Evolutionary conservation across 2,888 invertebrate genomes (phyloP), one percentile per base, ranked within the genome.

Genomic region (Lysandra bellargus): DNA sequence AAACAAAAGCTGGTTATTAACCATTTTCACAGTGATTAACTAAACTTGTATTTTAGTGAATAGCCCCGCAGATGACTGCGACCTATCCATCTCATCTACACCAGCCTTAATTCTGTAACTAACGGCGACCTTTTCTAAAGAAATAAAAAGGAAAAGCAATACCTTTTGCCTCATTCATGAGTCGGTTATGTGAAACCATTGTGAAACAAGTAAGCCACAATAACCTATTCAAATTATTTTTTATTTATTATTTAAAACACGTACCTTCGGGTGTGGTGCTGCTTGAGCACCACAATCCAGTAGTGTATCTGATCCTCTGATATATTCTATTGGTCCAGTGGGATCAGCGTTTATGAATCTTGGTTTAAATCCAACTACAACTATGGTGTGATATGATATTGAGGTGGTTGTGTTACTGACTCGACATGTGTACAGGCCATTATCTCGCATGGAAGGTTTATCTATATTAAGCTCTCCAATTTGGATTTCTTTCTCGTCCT

Each of bases 241-340:
- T 44, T 44, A 44, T 9, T 2, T 23, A 61, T 7, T 23, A 64
- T 78, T 60, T 30, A 75, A 74, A 12, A 64, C 17, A 44, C 23
- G 60, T 80, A 81, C 81, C 5, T 9, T 64, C 7, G 81, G 79
- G 2, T 37, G n/a, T 53, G 81, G 81, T 4, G 49, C 14, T 2
- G 80, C 81, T 44, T 57, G 73, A 37, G 81, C 81, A 49, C 69
- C 60, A 60, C 81, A 81, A 44, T 79, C 79, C 23, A 81, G 79
- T 14, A n/a, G n/a, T n/a, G 30, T 72, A 49, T 5, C 14, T n/a
- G 78, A 44, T 40, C 75, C 80, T 74, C 78, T 80, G 5, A 33
- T 17, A 75, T 49, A 81, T 37, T 40, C 57, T 72, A 81, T 60
- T 30, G 44, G 44, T 30, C 17, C 57, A 9, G 78, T 44, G 30